A percentile compares a stretch with the other conserved stretches of the same genome.
Conservation (phyloP, 1,140 invertebrate genomes). For the Diabrotica virgifera region DNA sequence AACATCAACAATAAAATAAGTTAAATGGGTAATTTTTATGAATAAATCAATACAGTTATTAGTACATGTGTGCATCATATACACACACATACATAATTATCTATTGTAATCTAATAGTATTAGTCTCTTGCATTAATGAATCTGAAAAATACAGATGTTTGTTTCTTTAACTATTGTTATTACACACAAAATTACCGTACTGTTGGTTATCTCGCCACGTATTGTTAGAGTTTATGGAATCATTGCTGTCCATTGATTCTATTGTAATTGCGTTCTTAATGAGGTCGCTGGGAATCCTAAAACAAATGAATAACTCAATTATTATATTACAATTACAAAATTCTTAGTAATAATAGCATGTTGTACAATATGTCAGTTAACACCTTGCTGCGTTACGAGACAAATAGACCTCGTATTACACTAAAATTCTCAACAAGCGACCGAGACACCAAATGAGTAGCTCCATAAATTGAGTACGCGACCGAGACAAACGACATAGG, state of each 20-base stretch:
- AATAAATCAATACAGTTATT: slow-evolving; percentile 17
- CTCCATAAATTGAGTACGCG: too few relatives aligned
- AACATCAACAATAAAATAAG: slow-evolving; percentile 23
- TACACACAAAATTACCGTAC: slow-evolving; percentile 44
- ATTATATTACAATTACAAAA: not conserved
- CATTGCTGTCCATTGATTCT: slow-evolving; percentile 48
- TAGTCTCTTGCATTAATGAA: slow-evolving; percentile 36
- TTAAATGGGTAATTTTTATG: slow-evolving; percentile 21
- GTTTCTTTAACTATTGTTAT: slow-evolving; percentile 40
- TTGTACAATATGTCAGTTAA: too few relatives aligned
- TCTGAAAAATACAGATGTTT: slow-evolving; percentile 39
- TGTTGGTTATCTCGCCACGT: slow-evolving; percentile 45
- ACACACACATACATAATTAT: slow-evolving; percentile 16
- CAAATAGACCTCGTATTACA: too few relatives aligned
- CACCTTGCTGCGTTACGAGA: too few relatives aligned
- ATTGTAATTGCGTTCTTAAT: slow-evolving; percentile 55
- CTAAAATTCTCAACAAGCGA: too few relatives aligned
- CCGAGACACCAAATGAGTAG: too few relatives aligned
- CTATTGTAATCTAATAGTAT: slow-evolving; percentile 14
- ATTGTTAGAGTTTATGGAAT: slow-evolving; percentile 52
- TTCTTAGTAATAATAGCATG: too few relatives aligned
- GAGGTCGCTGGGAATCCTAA: slow-evolving; percentile 52
- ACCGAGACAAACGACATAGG: too few relatives aligned
- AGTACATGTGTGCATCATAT: slow-evolving; percentile 16
- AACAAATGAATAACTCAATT: slow-evolving; percentile 25